Evolutionary conservation across 2,113 vertebrate genomes (phyloP), one percentile per base, ranked within the genome.

Genomic region (rabbit (Oryctolagus cuniculus)): DNA sequence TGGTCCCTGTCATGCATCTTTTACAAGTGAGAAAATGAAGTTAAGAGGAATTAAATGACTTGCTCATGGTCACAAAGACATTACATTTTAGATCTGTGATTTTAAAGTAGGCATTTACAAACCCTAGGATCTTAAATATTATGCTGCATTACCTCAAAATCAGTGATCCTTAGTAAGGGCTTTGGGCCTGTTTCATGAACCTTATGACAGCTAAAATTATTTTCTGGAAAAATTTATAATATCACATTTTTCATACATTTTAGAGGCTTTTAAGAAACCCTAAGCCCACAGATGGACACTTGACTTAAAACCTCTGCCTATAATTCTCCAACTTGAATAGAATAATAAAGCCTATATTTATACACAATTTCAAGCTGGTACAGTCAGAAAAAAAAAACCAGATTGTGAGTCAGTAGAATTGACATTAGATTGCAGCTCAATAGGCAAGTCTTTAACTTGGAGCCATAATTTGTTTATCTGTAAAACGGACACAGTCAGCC

Each of bases 241-340:
- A 38, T 15, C 10, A 86, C 27, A 91, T 86, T 86, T 90, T 89
- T 36, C 22, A 38, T 82, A 83, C 75, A 36, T 72, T 70, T 94
- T 69, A 80, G 73, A 83, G 34, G 15, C 25, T n/a, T 92, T 87
- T 70, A 58, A 72, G 95, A 94, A 83, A 24, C 61, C 63, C 74
- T 7, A 83, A 86, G 31, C 75, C 66, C 31, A 84, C 53, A 91
- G 64, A 91, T 89, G 64, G 84, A 61, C 36, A 84, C 73, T 27
- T 92, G 51, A 96, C 83, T 92, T 89, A 92, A 77, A 96, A 90
- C 21, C 2, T 38, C 66, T 88, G 10, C 94, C 66, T 80, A 6
- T 75, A 93, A 82, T 74, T 74, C 36, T 93, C 69, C 24, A 96
- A 69, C 29, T 87, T 89, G 55, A 79, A 78, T 38, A 94, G 34